Base-by-base conservation (phyloP, 2,888 invertebrate species). In the Acleris sparsana region DNA sequence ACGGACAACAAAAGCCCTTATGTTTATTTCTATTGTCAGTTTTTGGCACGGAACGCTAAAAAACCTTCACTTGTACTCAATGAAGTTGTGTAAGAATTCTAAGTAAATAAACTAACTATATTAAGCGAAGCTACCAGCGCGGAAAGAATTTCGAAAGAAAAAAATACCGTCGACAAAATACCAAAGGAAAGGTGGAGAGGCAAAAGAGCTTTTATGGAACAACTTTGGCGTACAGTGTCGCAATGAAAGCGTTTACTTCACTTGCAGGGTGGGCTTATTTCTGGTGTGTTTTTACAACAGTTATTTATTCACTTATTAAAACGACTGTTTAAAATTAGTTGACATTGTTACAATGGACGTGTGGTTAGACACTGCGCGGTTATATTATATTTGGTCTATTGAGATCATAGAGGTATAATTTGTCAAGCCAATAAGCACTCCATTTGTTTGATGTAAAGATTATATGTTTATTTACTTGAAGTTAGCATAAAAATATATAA, bases 171-270 rank as follows among this genome's bases (percentile, higher is more conserved):
- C 73, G 83, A 80, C 80, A 81, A 84, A 87, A 87, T 83, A 82
- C 79, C 83, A 89, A 89, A 89, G 85, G 85, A 82, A 87, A 87
- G 87, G 88, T 89, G 84, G 80, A 87, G 83, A 84, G 84, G 82
- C 81, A 83, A 86, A 84, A 89, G 88, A 85, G 88, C 86, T 89
- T 91, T 90, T 89, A 88, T 87, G 80, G 84, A 84, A 80, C 84
- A 89, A 89, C 82, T 90, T 90, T 74, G 80, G 83, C 84, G 84
- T 85, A 79, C 85, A 76, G 83, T 84, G 85, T 85, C 85, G 86
- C 76, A 80, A 79, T 80, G 80, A 80, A 77, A 81, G 78, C 83
- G 83, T 85, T 88, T 84, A 82, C 85, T 83, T 72, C 52, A 43
- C 25, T 62, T 49, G 18, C 52, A 3, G 52, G 61, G 62, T 17